Base-by-base conservation (phyloP, 2,797 vertebrate species). In the Galagoides demidoff region DNA sequence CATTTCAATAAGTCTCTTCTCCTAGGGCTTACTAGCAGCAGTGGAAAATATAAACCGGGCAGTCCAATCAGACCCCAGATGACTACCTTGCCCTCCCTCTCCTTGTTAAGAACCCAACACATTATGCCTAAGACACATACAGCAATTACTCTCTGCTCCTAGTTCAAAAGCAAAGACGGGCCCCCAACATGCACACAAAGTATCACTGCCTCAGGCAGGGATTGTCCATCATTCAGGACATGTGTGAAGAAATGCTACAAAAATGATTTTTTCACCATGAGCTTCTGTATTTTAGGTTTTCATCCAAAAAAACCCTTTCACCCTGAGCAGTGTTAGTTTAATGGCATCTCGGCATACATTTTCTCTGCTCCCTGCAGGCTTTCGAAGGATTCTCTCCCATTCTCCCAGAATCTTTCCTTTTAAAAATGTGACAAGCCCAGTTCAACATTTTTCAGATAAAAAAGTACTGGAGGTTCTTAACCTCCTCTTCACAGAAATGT, bases 191-290 rank as follows among this genome's bases (percentile, higher is more conserved):
- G 27, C 3, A 5, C 27, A 3, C 29, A 17, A 74, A 77, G 27
- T 93, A 49, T 7, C 27, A 43, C 6, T 14, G 59, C 49, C 43
- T 29, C 1, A 29, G 31, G 55, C 2, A 29, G 23, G 34, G 17
- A 79, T 12, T 84, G 31, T 27, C 0, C 8, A 43, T 97, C 90
- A 89, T 85, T 82, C 78, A 43, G n/a, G 11, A 82, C 31, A 85
- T 27, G 23, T 82, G 14, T 37, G 71, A 89, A 95, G 37, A 96
- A 97, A 93, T 31, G 23, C 55, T 79, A 91, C 16, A 70, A 83
- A 70, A 96, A 91, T 91, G 79, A 20, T 45, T 97, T 95, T 95
- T 95, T 86, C 89, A 23, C 81, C 84, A 85, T 91, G 68, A 85
- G 39, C 8, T 85, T 96, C 63, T 64, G 66, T 73, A 85, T n/a